phyloP scores from a whole-genome alignment of 2,797 vertebrate genomes.

The Lepus townsendii region DNA sequence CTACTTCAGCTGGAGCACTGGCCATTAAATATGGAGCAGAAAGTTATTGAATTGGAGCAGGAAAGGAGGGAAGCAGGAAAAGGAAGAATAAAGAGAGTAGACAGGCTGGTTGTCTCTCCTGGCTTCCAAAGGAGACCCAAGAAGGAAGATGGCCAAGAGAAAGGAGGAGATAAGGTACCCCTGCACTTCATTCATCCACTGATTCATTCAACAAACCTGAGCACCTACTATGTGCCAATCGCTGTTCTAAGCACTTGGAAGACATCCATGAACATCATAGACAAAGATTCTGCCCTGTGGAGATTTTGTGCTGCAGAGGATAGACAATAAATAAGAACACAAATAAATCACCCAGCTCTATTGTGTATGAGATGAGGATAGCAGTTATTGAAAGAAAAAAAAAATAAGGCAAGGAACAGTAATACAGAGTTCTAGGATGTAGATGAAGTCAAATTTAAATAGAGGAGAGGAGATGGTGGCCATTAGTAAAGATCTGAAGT shows the following conservation, averaged over 20 bases:
- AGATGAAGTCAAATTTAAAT: not conserved
- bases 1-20: not conserved
- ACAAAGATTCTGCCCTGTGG: not conserved
- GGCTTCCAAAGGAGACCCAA: not conserved
- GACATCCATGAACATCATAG: not conserved
- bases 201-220: not conserved
- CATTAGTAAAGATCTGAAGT: conserved; percentile 11
- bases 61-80: not conserved
- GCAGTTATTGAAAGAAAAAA: not conserved
- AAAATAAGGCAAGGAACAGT: not conserved
- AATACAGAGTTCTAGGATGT: not conserved
- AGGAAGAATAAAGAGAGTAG: not conserved
- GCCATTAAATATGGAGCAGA: not conserved
- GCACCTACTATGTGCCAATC: not conserved
- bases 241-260: not conserved
- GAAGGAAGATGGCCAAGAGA: not conserved
- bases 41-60: not conserved
- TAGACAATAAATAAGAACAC: not conserved
- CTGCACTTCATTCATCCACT: not conserved
- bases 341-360: not conserved
- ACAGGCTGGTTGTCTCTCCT: not conserved
- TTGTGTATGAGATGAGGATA: not conserved
- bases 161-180: not conserved
- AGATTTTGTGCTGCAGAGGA: not conserved
- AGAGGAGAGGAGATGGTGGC: not conserved